Evolutionary conservation across 2,797 vertebrate genomes (phyloP).

Genomic region (Myotis planiceps): DNA sequence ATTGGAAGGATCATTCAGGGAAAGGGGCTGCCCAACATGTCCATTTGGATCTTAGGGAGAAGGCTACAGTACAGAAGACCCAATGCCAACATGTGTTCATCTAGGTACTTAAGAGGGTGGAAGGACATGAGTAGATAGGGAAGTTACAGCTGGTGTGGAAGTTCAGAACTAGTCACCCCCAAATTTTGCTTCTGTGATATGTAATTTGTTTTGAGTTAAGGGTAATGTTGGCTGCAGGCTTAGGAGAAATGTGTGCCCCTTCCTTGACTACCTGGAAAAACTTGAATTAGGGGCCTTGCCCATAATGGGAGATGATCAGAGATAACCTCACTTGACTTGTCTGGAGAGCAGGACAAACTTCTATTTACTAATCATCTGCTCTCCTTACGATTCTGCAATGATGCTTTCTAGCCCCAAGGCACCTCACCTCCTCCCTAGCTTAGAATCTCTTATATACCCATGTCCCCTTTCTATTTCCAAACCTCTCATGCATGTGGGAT

Average conservation of each 20-base stretch:
- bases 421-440: background rate
- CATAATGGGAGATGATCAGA: background rate
- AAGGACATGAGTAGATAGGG: background rate
- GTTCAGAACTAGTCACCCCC: background rate
- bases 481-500: background rate
- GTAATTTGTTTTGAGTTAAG: background rate
- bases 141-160: background rate
- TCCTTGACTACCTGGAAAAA: background rate
- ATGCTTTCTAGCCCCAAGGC: background rate
- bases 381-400: background rate
- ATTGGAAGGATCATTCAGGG: background rate
- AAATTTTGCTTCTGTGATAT: background rate
- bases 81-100: background rate
- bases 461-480: background rate
- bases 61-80: background rate
- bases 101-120: background rate
- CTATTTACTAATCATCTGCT: background rate
- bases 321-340: background rate
- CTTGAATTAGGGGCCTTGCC: background rate
- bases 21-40: background rate
- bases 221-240: background rate
- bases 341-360: background rate
- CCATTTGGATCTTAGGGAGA: background rate
- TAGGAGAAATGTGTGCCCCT: background rate
- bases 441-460: background rate